These are phyloP conservation scores for Cyclura pinguis DNA, from an alignment of 2,797 vertebrate species.

Conservation along the genomic window DNA sequence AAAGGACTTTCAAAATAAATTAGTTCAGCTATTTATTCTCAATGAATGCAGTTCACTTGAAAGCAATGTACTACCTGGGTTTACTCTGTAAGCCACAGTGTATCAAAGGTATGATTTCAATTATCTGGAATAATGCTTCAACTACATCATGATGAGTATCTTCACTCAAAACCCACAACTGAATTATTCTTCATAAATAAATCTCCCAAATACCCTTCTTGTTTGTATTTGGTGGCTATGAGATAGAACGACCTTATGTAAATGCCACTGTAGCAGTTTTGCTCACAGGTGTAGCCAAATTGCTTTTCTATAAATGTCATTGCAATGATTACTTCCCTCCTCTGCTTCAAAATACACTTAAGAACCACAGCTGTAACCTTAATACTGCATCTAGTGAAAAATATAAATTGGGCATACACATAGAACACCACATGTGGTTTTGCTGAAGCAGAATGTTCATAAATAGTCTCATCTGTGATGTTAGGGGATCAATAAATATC, in stretches of 20 bases:
- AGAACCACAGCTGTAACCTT: not conserved
- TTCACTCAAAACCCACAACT: not conserved
- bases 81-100: not conserved
- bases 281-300: constrained; percentile 19
- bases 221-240: constrained; percentile 7
- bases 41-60: not conserved
- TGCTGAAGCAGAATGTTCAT: not conserved
- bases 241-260: constrained; percentile 19
- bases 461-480: not conserved
- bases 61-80: not conserved
- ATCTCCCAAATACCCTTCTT: constrained; percentile 2
- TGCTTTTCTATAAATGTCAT: constrained; percentile 33
- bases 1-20: not conserved
- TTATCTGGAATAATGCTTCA: constrained; percentile 11
- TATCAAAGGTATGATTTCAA: not conserved
- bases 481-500: not conserved
- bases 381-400: not conserved
- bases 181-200: constrained; percentile 7
- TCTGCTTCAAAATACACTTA: constrained; percentile 10
- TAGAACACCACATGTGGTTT: not conserved
- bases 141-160: not conserved
- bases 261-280: constrained; percentile 27
- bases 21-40: not conserved
- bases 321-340: constrained; percentile 20
- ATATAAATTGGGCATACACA: not conserved